These are phyloP conservation scores for Brachionus koreanus DNA, from an alignment of 1,140 invertebrate genomes.

Conservation along the genomic window DNA sequence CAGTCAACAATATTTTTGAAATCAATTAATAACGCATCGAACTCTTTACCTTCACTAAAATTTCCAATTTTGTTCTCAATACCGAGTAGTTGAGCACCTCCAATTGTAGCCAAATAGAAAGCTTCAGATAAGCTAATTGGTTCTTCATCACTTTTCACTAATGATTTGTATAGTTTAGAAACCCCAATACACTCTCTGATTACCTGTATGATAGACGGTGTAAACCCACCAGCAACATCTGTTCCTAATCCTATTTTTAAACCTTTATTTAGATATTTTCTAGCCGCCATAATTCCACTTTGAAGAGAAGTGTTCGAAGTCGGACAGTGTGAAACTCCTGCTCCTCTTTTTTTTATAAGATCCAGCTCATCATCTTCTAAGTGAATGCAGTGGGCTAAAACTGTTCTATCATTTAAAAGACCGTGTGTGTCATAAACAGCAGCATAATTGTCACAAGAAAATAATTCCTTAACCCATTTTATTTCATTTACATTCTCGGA, in stretches of 20 bases:
- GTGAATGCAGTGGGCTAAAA: conserved; percentile 77
- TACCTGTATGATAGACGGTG: conserved; percentile 70
- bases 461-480: conserved; percentile 64
- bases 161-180: conserved; percentile 65
- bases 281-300: conserved; percentile 76
- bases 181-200: conserved; percentile 70
- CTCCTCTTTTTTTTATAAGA: conserved; percentile 64
- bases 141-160: conserved; percentile 56
- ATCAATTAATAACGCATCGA: conserved; percentile 72
- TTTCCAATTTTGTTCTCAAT: conserved; percentile 72
- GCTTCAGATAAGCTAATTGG: conserved; percentile 71
- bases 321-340: conserved; percentile 77
- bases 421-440: conserved; percentile 71
- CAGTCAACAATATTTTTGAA: conserved; percentile 46
- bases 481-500: conserved; percentile 75
- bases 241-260: conserved; percentile 78
- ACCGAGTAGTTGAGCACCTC: conserved; percentile 72
- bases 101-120: conserved; percentile 77
- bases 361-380: conserved; percentile 69
- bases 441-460: conserved; percentile 66
- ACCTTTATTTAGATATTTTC: conserved; percentile 64
- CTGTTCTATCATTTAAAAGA: conserved; percentile 70
- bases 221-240: conserved; percentile 77
- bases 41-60: conserved; percentile 74
- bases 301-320: conserved; percentile 74